These are phyloP conservation scores for Lampropteryx suffumata DNA, from an alignment of 2,888 invertebrate genomes.

Conservation along the genomic window DNA sequence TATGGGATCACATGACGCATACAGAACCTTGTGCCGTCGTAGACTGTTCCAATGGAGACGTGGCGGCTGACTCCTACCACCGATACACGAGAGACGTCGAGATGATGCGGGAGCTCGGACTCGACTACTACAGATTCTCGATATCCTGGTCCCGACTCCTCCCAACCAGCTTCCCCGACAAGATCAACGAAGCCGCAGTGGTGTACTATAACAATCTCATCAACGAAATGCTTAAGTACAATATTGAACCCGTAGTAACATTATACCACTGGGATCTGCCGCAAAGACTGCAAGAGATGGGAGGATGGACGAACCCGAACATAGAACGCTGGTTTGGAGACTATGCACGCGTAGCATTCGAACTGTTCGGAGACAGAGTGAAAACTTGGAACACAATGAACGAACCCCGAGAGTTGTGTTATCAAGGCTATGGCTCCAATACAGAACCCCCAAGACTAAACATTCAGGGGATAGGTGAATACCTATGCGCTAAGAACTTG, in stretches of 20 bases:
- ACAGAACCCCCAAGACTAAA: constrained; percentile 48
- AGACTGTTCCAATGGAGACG: constrained; percentile 80
- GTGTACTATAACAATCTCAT: constrained; percentile 68
- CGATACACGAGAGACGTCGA: constrained; percentile 77
- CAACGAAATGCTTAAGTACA: constrained; percentile 77
- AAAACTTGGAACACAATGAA: constrained; percentile 81
- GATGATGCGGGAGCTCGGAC: constrained; percentile 65
- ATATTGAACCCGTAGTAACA: constrained; percentile 83
- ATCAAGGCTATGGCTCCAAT: constrained; percentile 61
- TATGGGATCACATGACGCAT: constrained; percentile 9
- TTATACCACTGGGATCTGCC: constrained; percentile 80
- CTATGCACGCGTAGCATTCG: constrained; percentile 65
- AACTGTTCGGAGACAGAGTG: constrained; percentile 69
- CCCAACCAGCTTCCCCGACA: constrained; percentile 77
- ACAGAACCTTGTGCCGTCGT: constrained; percentile 48
- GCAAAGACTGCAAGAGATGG: constrained; percentile 72
- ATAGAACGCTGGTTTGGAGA: constrained; percentile 68
- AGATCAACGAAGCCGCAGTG: constrained; percentile 74
- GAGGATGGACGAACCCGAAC: constrained; percentile 74
- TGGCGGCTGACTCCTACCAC: constrained; percentile 81
- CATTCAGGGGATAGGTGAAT: constrained; percentile 63
- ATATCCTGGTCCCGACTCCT: constrained; percentile 85
- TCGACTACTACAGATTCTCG: constrained; percentile 80
- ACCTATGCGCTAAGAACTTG: constrained; percentile 69
- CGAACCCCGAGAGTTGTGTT: constrained; percentile 66